These are phyloP conservation scores for Puntigrus tetrazona DNA, from an alignment of 2,113 vertebrate species.

Conservation along the genomic window DNA sequence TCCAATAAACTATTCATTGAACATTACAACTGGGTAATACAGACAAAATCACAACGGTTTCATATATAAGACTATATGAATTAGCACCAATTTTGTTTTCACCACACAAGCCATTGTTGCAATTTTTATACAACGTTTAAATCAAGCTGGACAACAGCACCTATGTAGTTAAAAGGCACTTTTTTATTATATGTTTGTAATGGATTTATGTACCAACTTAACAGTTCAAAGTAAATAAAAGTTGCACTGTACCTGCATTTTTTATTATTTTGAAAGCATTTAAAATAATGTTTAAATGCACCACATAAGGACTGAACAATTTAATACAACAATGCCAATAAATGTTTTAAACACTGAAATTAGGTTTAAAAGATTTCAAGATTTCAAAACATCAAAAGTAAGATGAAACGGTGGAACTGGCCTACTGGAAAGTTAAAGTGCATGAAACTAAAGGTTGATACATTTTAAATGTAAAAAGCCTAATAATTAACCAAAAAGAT, in stretches of 20 bases:
- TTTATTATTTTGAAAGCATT: too few species aligned
- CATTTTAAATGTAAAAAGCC: not conserved
- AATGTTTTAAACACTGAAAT: too few species aligned
- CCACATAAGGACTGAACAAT: not conserved
- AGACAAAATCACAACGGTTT: not conserved
- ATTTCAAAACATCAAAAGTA: not conserved
- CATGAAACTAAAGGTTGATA: not conserved
- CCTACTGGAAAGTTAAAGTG: not conserved
- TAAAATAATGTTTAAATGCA: too few species aligned
- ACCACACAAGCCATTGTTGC: not conserved
- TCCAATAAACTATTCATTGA: not conserved
- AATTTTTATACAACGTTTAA: not conserved
- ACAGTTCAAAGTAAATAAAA: not conserved
- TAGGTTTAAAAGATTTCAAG: too few species aligned
- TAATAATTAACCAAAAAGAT: not conserved
- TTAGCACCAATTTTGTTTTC: not conserved
- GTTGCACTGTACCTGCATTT: too few species aligned
- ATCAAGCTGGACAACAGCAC: not conserved
- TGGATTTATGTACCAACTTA: not conserved
- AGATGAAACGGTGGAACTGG: not conserved
- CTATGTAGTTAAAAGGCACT: too few species aligned
- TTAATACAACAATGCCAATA: too few species aligned
- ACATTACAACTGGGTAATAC: not conserved
- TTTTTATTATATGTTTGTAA: too few species aligned
- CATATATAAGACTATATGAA: not conserved